These are phyloP conservation scores for Nycticebus coucang DNA, from an alignment of 2,113 vertebrate genomes.

Conservation along the genomic window DNA sequence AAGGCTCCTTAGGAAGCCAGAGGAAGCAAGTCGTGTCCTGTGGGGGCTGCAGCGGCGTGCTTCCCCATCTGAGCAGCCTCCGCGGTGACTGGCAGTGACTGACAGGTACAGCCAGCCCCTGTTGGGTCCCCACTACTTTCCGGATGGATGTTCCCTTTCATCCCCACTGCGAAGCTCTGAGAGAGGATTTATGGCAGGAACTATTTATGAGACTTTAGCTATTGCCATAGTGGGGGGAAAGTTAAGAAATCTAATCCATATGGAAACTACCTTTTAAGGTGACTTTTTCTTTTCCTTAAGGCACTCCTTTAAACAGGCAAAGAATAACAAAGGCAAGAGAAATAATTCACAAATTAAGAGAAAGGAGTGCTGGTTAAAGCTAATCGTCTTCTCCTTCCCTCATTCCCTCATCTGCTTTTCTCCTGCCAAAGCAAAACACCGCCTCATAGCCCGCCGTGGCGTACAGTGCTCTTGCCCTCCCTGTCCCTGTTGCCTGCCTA, in stretches of 20 bases:
- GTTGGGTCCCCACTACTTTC: neutral
- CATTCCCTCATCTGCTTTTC: neutral
- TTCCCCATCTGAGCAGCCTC: neutral
- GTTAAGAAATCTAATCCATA: neutral
- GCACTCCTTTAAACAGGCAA: slow-evolving; percentile 2
- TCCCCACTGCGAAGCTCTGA: neutral
- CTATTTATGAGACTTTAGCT: neutral
- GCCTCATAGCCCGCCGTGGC: neutral
- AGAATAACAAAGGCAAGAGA: neutral
- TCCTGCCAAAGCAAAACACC: accelerated
- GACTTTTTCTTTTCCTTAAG: neutral
- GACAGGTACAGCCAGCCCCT: neutral
- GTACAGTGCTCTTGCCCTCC: neutral
- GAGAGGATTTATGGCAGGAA: neutral
- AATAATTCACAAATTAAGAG: neutral
- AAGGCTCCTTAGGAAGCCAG: slow-evolving; percentile 50
- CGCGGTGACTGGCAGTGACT: neutral
- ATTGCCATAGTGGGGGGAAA: neutral
- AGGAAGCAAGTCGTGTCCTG: neutral
- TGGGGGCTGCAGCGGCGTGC: too few species aligned
- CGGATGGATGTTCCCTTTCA: neutral
- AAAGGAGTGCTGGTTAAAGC: neutral
- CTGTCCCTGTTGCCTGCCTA: neutral
- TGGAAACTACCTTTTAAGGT: neutral
- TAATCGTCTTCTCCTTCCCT: neutral